A percentile compares a stretch with the other conserved stretches of the same genome.
Conservation (phyloP, 2,888 invertebrate species). For the Leistus spinibarbis region DNA sequence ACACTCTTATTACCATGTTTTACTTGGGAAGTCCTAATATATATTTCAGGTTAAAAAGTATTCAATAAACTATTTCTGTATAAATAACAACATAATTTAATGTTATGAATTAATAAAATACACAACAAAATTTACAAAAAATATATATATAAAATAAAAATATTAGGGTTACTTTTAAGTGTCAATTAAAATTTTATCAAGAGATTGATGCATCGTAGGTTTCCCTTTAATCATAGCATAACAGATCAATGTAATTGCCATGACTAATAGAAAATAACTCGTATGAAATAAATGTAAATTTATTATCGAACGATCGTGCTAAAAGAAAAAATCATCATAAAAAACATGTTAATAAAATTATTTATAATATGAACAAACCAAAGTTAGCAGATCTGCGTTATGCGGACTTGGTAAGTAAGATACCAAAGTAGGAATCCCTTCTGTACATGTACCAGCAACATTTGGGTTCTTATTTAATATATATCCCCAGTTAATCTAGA, state of each 20-base stretch:
- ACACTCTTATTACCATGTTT: too few relatives aligned
- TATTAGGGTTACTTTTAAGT: not conserved
- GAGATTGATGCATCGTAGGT: slow-evolving; percentile 28
- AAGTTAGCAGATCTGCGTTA: slow-evolving; percentile 15
- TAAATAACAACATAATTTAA: slow-evolving; percentile 7
- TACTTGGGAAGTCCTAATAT: too few relatives aligned
- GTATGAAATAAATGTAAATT: slow-evolving; percentile 41
- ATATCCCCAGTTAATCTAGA: not conserved
- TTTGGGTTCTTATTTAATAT: not conserved
- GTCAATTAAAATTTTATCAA: slow-evolving; percentile 31
- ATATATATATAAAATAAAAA: not conserved
- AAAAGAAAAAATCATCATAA: slow-evolving; percentile 13
- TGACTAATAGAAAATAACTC: slow-evolving; percentile 41
- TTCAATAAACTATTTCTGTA: not conserved
- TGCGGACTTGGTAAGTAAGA: not conserved
- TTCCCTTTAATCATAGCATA: slow-evolving; percentile 40
- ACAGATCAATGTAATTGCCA: slow-evolving; percentile 40
- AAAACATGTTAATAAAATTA: not conserved
- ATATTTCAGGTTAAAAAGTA: not conserved
- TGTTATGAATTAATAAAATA: slow-evolving; percentile 16
- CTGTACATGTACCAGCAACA: not conserved
- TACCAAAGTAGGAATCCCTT: not conserved
- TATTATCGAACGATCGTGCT: slow-evolving; percentile 41
- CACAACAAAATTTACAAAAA: not conserved
- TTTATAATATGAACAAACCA: not conserved